A percentile compares a stretch with the other conserved stretches of the same genome.
Conservation (phyloP, 2,113 vertebrate genomes). For the Ammodytes marinus region DNA sequence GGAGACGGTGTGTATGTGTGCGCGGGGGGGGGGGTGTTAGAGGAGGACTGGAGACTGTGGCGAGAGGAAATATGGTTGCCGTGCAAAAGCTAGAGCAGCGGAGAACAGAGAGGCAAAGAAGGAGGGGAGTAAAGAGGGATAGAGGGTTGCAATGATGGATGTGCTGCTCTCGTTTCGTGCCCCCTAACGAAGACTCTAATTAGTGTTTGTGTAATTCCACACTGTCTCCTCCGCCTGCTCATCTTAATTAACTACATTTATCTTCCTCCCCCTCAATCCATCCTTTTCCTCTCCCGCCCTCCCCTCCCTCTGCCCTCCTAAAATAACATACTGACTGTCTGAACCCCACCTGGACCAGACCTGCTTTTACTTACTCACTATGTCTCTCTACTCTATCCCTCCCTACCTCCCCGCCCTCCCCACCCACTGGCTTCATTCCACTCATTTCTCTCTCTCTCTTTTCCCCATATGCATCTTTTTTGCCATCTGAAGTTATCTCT, state of each 20-base stretch:
- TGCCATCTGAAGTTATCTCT: slow-evolving; percentile 29
- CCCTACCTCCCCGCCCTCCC: slow-evolving; percentile 20
- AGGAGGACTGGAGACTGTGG: slow-evolving; percentile 28
- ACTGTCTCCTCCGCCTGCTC: slow-evolving; percentile 89
- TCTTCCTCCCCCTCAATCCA: slow-evolving; percentile 86
- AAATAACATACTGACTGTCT: slow-evolving; percentile 87
- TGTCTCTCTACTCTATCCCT: slow-evolving; percentile 31
- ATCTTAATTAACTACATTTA: slow-evolving; percentile 91
- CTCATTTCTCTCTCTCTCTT: slow-evolving; percentile 44
- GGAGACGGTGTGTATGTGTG: neutral
- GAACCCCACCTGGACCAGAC: slow-evolving; percentile 87
- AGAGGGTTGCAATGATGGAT: slow-evolving; percentile 84
- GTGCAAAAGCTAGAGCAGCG: slow-evolving; percentile 49
- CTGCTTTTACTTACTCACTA: slow-evolving; percentile 82
- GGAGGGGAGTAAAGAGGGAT: slow-evolving; percentile 67
- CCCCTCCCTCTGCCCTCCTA: slow-evolving; percentile 80
- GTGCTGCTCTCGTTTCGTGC: slow-evolving; percentile 86
- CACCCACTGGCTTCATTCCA: slow-evolving; percentile 8
- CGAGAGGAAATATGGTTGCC: slow-evolving; percentile 64
- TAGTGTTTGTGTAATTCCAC: slow-evolving; percentile 92
- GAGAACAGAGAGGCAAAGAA: slow-evolving; percentile 57
- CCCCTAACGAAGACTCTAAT: slow-evolving; percentile 90
- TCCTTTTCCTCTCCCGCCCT: slow-evolving; percentile 70
- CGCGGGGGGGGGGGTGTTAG: slow-evolving; percentile 45
- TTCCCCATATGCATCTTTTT: slow-evolving; percentile 38